phyloP scores from a whole-genome alignment of 1,140 invertebrate species.

The Drosophila nannoptera region DNA sequence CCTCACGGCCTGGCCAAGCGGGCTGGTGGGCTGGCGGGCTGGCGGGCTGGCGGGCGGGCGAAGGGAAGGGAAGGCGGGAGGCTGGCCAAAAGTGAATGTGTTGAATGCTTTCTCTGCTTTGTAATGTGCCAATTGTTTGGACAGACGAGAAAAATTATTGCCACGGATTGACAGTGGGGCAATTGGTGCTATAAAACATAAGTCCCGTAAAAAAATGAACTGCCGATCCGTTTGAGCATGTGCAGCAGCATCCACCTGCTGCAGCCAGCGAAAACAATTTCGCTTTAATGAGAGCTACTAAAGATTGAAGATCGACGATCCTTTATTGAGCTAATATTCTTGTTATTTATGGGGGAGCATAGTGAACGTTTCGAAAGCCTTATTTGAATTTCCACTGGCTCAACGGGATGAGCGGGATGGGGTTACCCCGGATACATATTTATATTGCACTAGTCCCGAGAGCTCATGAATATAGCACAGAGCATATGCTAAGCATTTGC shows the following conservation, averaged over 20 bases:
- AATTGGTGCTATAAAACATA: constrained; percentile 67
- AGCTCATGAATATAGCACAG: too few relatives aligned
- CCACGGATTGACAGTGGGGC: constrained; percentile 56
- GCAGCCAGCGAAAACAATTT: constrained; percentile 34
- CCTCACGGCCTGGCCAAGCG: not conserved
- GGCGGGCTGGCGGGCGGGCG: constrained; percentile 5
- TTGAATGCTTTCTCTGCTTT: constrained; percentile 74
- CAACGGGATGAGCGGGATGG: not conserved
- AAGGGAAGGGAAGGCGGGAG: constrained; percentile 3
- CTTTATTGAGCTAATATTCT: constrained; percentile 22
- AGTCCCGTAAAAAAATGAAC: constrained; percentile 33
- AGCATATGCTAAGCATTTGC: too few relatives aligned
- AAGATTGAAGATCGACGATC: constrained; percentile 19
- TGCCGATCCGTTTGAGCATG: constrained; percentile 6
- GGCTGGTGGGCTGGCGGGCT: not conserved
- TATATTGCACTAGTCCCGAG: too few relatives aligned
- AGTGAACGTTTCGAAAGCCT: not conserved
- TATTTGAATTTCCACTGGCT: not conserved
- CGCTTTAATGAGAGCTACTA: constrained; percentile 24
- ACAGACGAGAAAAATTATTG: constrained; percentile 60
- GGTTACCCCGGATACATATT: too few relatives aligned
- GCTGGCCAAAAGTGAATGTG: constrained; percentile 67
- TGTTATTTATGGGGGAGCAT: constrained; percentile 22
- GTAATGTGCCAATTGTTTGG: constrained; percentile 73
- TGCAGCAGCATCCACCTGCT: constrained; percentile 28